These are phyloP conservation scores for Pollimyrus isidori DNA, from an alignment of 2,113 vertebrate genomes.

Conservation along the genomic window DNA sequence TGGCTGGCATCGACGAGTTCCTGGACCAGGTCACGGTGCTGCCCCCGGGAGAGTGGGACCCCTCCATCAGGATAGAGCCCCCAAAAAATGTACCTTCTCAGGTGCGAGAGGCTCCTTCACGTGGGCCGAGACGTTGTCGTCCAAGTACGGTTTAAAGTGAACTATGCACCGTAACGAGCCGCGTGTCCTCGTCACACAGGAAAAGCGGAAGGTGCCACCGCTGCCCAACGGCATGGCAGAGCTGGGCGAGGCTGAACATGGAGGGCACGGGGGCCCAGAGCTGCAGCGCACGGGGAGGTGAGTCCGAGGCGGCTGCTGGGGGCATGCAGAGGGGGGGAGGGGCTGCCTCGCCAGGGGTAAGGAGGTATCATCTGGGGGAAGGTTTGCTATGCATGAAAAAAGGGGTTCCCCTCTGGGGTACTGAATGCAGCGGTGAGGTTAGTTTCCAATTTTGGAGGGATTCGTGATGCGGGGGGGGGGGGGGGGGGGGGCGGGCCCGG, in stretches of 20 bases:
- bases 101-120: constrained; percentile 76
- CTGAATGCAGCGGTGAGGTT: neutral
- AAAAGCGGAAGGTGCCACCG: constrained; percentile 90
- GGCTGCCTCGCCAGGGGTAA: neutral
- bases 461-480: no score
- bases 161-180: neutral
- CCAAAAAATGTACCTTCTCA: constrained; percentile 98
- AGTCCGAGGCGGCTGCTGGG: constrained; percentile 36
- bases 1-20: constrained; percentile 96
- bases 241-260: constrained; percentile 76
- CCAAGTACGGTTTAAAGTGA: neutral
- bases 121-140: neutral
- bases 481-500: no score
- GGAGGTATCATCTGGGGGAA: neutral
- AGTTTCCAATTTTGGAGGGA: neutral
- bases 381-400: neutral
- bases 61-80: constrained; percentile 95
- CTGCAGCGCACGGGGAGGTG: constrained; percentile 89
- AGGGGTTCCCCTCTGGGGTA: neutral
- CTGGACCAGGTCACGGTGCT: constrained; percentile 97
- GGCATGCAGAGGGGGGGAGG: neutral
- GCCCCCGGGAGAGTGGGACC: constrained; percentile 97
- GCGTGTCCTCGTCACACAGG: constrained; percentile 56
- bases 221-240: constrained; percentile 90
- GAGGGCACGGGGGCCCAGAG: constrained; percentile 90